Percentiles rank a stretch among this genome's conserved stretches.
These are phyloP conservation scores for Neomonachus schauinslandi DNA, from an alignment of 2,113 vertebrate species.

Conservation along the genomic window DNA sequence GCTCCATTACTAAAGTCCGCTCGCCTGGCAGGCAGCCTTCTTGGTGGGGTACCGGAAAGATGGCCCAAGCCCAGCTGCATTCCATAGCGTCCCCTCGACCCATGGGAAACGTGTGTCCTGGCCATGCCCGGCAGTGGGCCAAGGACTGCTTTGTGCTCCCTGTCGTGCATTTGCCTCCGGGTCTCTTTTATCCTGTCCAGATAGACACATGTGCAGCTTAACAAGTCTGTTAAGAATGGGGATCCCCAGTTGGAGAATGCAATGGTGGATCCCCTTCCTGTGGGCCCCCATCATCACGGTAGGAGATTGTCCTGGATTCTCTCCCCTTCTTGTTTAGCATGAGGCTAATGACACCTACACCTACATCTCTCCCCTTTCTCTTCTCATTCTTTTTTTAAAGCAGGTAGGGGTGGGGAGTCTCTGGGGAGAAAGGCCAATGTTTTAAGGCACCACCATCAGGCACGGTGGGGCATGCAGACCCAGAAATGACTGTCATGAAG, in stretches of 20 bases:
- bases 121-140: not conserved
- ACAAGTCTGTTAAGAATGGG: not conserved
- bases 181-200: not conserved
- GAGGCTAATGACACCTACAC: too few species aligned
- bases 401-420: not conserved
- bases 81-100: not conserved
- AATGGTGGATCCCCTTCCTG: not conserved
- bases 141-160: not conserved
- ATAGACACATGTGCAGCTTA: not conserved
- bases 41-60: constrained; percentile 73
- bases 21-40: constrained; percentile 56
- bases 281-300: rapidly evolving
- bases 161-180: not conserved
- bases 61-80: constrained; percentile 63
- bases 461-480: not conserved
- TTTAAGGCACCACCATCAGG: not conserved
- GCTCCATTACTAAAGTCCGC: constrained; percentile 41
- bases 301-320: not conserved
- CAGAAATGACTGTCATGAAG: not conserved
- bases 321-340: not conserved
- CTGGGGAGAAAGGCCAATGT: not conserved
- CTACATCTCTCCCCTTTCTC: too few species aligned
- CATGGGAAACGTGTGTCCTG: constrained; percentile 47
- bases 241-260: not conserved
- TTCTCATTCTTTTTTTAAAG: not conserved